Evolutionary conservation across 2,113 vertebrate genomes (phyloP).

Genomic region (Lycocorax pyrrhopterus): DNA sequence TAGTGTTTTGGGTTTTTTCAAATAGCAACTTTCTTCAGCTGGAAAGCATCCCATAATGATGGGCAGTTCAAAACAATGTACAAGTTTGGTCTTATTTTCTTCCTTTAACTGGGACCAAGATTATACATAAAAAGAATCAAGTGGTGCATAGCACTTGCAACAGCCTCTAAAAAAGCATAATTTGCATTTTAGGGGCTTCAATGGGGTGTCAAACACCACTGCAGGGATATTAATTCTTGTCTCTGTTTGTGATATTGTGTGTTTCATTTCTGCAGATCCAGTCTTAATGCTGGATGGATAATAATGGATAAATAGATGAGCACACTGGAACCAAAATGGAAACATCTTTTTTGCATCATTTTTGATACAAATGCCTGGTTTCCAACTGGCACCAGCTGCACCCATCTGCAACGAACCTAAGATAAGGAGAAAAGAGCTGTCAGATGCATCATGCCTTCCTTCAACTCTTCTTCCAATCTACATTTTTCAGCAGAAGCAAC

Average conservation of each 20-base stretch:
- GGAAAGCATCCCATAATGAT: background rate
- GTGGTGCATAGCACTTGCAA: background rate
- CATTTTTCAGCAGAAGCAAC: conserved; percentile 23
- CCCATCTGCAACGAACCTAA: conserved; percentile 16
- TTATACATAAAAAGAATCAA: background rate
- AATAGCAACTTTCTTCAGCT: background rate
- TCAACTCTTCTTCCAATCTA: background rate
- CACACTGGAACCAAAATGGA: background rate
- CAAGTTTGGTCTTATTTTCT: background rate
- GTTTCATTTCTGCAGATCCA: background rate
- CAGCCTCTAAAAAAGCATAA: background rate
- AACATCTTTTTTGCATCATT: background rate
- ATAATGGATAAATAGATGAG: background rate
- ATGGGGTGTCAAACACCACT: rapidly evolving
- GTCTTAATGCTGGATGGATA: background rate
- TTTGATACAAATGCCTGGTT: conserved; percentile 3
- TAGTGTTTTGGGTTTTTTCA: background rate
- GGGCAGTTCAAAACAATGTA: background rate
- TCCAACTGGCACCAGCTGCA: conserved; percentile 23
- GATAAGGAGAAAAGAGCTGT: conserved; percentile 1
- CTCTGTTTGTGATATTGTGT: background rate
- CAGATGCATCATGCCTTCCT: background rate
- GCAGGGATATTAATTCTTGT: background rate
- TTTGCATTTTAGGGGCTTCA: background rate
- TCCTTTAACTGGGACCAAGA: background rate